Percentiles rank a stretch among this genome's conserved stretches.
phyloP scores from a whole-genome alignment of 1,140 invertebrate genomes.

The Drosophila pseudoananassae region DNA sequence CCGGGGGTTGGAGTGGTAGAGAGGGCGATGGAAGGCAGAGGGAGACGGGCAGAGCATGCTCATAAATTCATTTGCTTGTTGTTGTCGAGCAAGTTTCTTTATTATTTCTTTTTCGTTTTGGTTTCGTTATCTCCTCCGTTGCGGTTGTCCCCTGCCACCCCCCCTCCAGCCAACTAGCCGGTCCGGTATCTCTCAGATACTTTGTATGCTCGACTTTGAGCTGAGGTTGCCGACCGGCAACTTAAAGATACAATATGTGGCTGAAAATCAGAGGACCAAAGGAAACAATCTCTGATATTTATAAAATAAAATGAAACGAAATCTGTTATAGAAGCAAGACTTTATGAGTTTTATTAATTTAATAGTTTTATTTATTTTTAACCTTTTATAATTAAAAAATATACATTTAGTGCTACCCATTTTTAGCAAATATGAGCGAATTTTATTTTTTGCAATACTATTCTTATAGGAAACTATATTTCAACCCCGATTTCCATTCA shows the following conservation, averaged over 20 bases:
- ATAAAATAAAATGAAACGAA: too few species aligned
- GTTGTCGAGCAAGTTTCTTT: slow-evolving; percentile 64
- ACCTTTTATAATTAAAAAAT: background rate
- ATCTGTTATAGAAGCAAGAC: background rate
- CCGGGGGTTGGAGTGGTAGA: background rate
- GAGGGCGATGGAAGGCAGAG: too few species aligned
- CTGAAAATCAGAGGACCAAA: background rate
- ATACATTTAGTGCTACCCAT: background rate
- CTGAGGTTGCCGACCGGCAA: slow-evolving; percentile 40
- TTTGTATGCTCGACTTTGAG: slow-evolving; percentile 45
- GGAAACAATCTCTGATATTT: too few species aligned
- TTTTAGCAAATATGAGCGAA: background rate
- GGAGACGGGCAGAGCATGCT: slow-evolving; percentile 51
- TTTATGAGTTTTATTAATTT: background rate
- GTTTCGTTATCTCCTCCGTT: slow-evolving; percentile 61
- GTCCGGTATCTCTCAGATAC: slow-evolving; percentile 36
- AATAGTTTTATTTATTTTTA: too few species aligned
- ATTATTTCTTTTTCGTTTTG: slow-evolving; percentile 13
- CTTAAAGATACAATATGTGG: background rate
- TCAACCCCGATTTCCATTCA: slow-evolving; percentile 38
- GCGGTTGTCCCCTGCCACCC: slow-evolving; percentile 14
- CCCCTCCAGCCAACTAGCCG: background rate
- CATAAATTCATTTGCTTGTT: slow-evolving; percentile 74
- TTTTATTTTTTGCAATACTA: background rate
- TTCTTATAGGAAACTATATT: slow-evolving; percentile 56